Evolutionary conservation across 2,888 invertebrate species (phyloP).

Genomic region (Tachina lurida): DNA sequence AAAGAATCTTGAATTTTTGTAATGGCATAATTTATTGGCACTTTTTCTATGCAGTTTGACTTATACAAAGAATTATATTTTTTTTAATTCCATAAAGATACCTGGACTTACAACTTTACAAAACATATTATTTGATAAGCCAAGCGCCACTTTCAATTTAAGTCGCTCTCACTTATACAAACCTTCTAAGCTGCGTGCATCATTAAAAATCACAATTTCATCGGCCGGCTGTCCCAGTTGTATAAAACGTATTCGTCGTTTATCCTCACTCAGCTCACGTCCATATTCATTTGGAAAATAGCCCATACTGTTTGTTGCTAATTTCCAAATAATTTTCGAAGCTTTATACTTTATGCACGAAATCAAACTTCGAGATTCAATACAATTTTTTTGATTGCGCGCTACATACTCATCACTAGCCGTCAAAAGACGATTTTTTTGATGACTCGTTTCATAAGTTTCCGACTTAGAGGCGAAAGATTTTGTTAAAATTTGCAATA

Average conservation of each 20-base stretch:
- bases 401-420: slow-evolving; percentile 79
- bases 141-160: background rate
- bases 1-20: too few species aligned
- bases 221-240: slow-evolving; percentile 79
- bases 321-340: slow-evolving; percentile 79
- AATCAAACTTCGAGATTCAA: slow-evolving; percentile 77
- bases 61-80: too few species aligned
- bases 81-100: too few species aligned
- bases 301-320: slow-evolving; percentile 80
- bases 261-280: slow-evolving; percentile 75
- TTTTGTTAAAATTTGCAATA: slow-evolving; percentile 37
- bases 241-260: slow-evolving; percentile 77
- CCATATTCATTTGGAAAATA: slow-evolving; percentile 80
- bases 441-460: slow-evolving; percentile 21
- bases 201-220: slow-evolving; percentile 77
- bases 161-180: slow-evolving; percentile 54
- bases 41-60: too few species aligned
- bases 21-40: too few species aligned
- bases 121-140: background rate
- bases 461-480: slow-evolving; percentile 29
- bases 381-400: slow-evolving; percentile 79
- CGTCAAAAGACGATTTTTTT: slow-evolving; percentile 32
- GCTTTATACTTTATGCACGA: slow-evolving; percentile 81
- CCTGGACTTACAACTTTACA: too few species aligned
- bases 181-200: slow-evolving; percentile 80